phyloP scores from a whole-genome alignment of 2,113 vertebrate species.

The Lepus europaeus region DNA sequence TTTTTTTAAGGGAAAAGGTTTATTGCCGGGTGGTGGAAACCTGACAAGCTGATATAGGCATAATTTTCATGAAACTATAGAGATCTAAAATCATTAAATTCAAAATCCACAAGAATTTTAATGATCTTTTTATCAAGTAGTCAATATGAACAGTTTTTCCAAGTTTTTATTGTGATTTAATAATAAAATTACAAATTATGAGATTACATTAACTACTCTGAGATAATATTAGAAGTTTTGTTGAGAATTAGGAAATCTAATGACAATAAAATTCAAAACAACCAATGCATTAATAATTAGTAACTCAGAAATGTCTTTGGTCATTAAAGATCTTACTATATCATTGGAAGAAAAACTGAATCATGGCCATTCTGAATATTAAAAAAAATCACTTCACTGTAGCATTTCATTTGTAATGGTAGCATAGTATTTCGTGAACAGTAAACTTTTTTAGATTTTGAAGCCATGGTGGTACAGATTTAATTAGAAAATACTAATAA shows the following conservation, averaged over 20 bases:
- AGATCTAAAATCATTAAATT: neutral
- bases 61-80: neutral
- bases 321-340: conserved; percentile 2
- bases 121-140: too few relatives aligned
- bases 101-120: neutral
- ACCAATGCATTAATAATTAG: neutral
- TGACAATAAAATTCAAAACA: neutral
- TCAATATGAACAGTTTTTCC: too few relatives aligned
- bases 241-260: neutral
- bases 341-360: neutral
- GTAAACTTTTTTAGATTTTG: neutral
- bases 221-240: neutral
- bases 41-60: too few relatives aligned
- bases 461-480: neutral
- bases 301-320: neutral
- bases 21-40: too few relatives aligned
- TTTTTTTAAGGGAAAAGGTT: neutral
- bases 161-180: too few relatives aligned
- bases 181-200: neutral
- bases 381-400: neutral
- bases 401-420: neutral
- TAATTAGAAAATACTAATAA: conserved; percentile 34
- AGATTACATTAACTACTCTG: neutral
- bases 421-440: neutral
- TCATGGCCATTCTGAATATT: neutral